Percentiles rank a stretch among this genome's conserved stretches.
Evolutionary conservation across 2,888 invertebrate genomes (phyloP).

Genomic region (Macrosoma leucophasiata): DNA sequence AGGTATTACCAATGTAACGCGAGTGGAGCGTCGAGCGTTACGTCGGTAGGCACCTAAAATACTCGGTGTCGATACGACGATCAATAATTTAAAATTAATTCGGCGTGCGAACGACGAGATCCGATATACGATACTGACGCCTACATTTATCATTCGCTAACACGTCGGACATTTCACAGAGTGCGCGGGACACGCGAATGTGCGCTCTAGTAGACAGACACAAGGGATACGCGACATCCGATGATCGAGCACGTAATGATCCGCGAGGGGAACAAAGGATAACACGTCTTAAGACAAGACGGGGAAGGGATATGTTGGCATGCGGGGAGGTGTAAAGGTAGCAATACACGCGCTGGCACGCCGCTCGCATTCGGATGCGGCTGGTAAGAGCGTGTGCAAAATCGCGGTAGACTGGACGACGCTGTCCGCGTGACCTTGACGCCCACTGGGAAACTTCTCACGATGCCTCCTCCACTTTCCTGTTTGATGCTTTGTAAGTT

Average conservation of each 20-base stretch:
- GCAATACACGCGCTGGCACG: slow-evolving; percentile 46
- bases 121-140: slow-evolving; percentile 74
- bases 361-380: slow-evolving; percentile 55
- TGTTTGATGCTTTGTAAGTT: too few relatives aligned
- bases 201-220: slow-evolving; percentile 47
- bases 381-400: slow-evolving; percentile 55
- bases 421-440: slow-evolving; percentile 56
- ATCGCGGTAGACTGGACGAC: slow-evolving; percentile 62
- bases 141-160: slow-evolving; percentile 76
- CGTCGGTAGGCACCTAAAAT: slow-evolving; percentile 69
- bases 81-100: slow-evolving; percentile 77
- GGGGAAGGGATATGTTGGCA: slow-evolving; percentile 61
- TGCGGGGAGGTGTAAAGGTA: slow-evolving; percentile 33
- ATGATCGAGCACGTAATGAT: slow-evolving; percentile 61
- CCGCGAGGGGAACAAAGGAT: slow-evolving; percentile 59
- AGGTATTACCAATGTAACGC: too few relatives aligned
- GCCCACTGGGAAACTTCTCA: slow-evolving; percentile 48
- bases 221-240: slow-evolving; percentile 43
- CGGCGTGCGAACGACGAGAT: slow-evolving; percentile 75
- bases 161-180: slow-evolving; percentile 72
- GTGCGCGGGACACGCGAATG: slow-evolving; percentile 46
- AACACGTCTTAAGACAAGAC: slow-evolving; percentile 64
- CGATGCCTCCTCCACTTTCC: slow-evolving; percentile 29
- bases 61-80: slow-evolving; percentile 68
- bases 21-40: too few relatives aligned